Conservation (phyloP, 30 jellyfish, hydroid and myxozoan species). For the Hydra vulgaris region DNA sequence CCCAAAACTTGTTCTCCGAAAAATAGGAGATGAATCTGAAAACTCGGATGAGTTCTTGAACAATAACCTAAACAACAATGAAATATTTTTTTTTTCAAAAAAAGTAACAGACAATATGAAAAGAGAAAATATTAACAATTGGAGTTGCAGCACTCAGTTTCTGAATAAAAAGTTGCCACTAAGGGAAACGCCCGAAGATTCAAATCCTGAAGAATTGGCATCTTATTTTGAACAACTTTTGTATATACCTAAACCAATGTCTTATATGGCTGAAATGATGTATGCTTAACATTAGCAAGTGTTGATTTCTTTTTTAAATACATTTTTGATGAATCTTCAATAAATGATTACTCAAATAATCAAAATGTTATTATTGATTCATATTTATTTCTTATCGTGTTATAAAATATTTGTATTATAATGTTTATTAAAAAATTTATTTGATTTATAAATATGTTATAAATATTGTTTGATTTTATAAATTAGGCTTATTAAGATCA, state of each 20-base stretch:
- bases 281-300: constrained; percentile 41
- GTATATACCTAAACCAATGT: constrained; percentile 94
- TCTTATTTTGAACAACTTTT: constrained; percentile 66
- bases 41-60: not conserved
- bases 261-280: constrained; percentile 99
- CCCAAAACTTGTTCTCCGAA: not conserved
- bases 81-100: not conserved
- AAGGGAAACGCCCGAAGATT: constrained; percentile 25
- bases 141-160: not conserved
- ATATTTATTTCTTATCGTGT: too few relatives aligned
- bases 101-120: not conserved
- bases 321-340: too few relatives aligned
- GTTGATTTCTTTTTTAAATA: not conserved
- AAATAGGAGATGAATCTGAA: not conserved
- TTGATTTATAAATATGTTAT: too few relatives aligned
- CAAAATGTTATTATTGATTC: too few relatives aligned
- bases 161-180: not conserved
- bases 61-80: not conserved
- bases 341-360: too few relatives aligned
- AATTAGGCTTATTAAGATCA: too few relatives aligned
- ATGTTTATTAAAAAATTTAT: too few relatives aligned
- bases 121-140: not conserved
- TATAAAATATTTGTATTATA: too few relatives aligned
- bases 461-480: too few relatives aligned
- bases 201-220: constrained; percentile 76